Base-by-base conservation (phyloP, 2,888 invertebrate genomes). In the Drosophila buzzatii region DNA sequence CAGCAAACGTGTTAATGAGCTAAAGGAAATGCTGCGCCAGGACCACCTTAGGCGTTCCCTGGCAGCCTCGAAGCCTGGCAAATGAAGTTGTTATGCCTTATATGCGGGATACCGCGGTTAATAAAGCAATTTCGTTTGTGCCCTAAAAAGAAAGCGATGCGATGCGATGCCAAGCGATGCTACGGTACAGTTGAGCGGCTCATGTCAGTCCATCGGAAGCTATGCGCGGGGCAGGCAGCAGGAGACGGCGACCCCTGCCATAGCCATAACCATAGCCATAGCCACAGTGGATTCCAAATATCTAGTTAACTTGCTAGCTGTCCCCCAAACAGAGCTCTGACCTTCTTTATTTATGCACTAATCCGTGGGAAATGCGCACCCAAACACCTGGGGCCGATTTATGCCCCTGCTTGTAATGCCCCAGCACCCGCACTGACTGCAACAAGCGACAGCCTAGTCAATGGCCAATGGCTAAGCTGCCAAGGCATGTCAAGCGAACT, bases 281-380 rank as follows among this genome's bases (percentile, higher is more conserved):
- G 76, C 67, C 71, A 71, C 33, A 71, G 56, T 20, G 20, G 47
- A 61, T 76, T 76, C 76, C 64, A 79, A 81, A 84, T 86, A 85
- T 73, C 89, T 85, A 85, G 89, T 85, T 85, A 85, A 69, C 84
- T 83, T 45, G 47, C 49, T 7, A 33, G 41, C 53, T 37, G 45
- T 68, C 63, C 63, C 64, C 71, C 57, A 68, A 64, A 62, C 71
- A 71, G 49, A 76, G 79, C 71, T 63, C 76, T 85, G 85, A 85
- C 85, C 85, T 87, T 89, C 87, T 85, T 85, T 89, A 89, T 85
- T 89, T 85, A 89, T 85, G 88, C 85, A 74, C 85, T 87, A 89
- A 87, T 85, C 89, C 85, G 85, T 85, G 85, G 85, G 85, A 85
- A 85, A 75, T 82, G 85, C 80, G 70, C 82, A 69, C 64, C 75